These are phyloP conservation scores for Bufo gargarizans DNA, from an alignment of 2,113 vertebrate species.

Conservation along the genomic window DNA sequence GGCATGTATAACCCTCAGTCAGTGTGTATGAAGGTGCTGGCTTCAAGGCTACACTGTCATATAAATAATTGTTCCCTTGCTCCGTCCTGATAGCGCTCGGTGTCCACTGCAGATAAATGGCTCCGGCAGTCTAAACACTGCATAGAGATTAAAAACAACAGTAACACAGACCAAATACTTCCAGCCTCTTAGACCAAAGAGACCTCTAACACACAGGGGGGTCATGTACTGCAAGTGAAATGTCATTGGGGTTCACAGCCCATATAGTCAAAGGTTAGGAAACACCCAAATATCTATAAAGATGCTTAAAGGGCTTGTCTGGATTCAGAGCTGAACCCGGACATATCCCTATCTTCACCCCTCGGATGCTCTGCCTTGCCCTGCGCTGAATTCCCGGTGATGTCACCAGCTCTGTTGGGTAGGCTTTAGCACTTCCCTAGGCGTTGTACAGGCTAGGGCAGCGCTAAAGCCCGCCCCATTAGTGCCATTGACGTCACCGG, in stretches of 20 bases:
- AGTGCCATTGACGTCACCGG: too few relatives aligned
- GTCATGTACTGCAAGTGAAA: neutral
- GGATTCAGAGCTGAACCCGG: too few relatives aligned
- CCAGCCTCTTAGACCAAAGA: neutral
- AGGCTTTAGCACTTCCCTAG: too few relatives aligned
- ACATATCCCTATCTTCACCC: too few relatives aligned
- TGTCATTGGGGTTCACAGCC: neutral
- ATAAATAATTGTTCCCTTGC: slow-evolving; percentile 44
- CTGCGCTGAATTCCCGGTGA: too few relatives aligned
- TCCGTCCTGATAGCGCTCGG: slow-evolving; percentile 9
- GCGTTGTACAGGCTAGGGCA: too few relatives aligned
- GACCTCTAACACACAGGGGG: slow-evolving; percentile 16
- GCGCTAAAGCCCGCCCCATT: too few relatives aligned
- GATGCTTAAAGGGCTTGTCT: neutral
- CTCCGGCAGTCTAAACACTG: slow-evolving; percentile 30
- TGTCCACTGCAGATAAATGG: slow-evolving; percentile 42
- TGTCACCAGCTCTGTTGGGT: too few relatives aligned
- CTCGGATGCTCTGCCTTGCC: too few relatives aligned
- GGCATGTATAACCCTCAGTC: neutral
- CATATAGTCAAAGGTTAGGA: neutral
- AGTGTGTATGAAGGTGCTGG: slow-evolving; percentile 13
- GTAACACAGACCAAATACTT: slow-evolving; percentile 37
- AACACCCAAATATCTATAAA: neutral
- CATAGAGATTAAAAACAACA: slow-evolving; percentile 15
- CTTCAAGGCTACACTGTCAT: slow-evolving; percentile 39